Evolutionary conservation across 1,140 invertebrate genomes (phyloP).

Genomic region (Tetramorium parvispinum): DNA sequence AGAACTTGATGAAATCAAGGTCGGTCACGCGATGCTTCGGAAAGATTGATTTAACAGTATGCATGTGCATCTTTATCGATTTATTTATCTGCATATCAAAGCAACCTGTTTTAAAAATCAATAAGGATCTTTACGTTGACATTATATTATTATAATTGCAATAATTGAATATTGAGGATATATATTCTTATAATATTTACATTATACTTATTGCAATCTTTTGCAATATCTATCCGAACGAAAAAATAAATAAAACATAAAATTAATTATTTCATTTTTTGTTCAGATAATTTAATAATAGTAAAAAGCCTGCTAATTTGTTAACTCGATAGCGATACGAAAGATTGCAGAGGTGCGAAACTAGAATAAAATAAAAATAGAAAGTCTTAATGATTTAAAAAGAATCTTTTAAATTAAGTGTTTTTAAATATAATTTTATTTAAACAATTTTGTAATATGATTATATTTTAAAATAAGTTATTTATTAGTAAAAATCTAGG

Average conservation of each 20-base stretch:
- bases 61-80: background rate
- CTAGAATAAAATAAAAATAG: too few relatives aligned
- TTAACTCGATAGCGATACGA: too few relatives aligned
- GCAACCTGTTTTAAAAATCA: background rate
- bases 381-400: too few relatives aligned
- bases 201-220: background rate
- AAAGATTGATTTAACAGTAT: background rate
- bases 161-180: background rate
- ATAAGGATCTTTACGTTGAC: background rate
- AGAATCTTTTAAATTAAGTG: too few relatives aligned
- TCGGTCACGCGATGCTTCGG: background rate
- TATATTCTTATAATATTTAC: background rate
- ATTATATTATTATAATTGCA: background rate
- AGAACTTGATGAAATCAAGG: slow-evolving; percentile 43
- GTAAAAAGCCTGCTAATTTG: background rate
- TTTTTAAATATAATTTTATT: too few relatives aligned
- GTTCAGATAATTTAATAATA: background rate
- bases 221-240: background rate
- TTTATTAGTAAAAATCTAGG: too few relatives aligned
- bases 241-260: background rate
- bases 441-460: too few relatives aligned
- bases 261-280: background rate
- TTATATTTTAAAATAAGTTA: too few relatives aligned
- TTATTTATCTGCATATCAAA: background rate
- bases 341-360: too few relatives aligned